These are phyloP conservation scores for Adoxophyes honmai DNA, from an alignment of 1,140 invertebrate species.

Conservation along the genomic window DNA sequence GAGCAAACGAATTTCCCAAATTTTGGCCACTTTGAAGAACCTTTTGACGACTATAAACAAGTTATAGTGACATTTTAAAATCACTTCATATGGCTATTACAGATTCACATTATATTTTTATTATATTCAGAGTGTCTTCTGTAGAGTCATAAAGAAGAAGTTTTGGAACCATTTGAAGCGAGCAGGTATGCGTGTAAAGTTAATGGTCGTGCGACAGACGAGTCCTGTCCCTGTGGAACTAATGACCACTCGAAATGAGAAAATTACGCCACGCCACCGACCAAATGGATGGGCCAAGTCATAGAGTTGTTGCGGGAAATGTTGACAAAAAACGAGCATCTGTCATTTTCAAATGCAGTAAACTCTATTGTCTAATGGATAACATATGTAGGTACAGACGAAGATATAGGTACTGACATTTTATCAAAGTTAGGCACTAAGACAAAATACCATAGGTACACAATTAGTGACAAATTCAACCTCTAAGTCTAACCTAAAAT, in stretches of 20 bases:
- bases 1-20: too few relatives aligned
- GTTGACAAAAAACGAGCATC: constrained; percentile 39
- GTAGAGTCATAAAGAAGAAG: constrained; percentile 23
- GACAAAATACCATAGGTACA: too few relatives aligned
- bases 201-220: constrained; percentile 58
- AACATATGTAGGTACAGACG: too few relatives aligned
- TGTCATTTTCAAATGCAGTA: constrained; percentile 23
- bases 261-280: constrained; percentile 54
- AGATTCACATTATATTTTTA: neutral
- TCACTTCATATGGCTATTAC: neutral
- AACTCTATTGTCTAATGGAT: too few relatives aligned
- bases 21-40: too few relatives aligned
- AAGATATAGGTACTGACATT: too few relatives aligned
- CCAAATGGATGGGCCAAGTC: constrained; percentile 52
- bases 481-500: too few relatives aligned
- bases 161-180: constrained; percentile 24
- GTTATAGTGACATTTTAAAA: neutral
- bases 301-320: constrained; percentile 44
- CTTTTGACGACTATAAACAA: neutral
- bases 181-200: constrained; percentile 46
- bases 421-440: too few relatives aligned
- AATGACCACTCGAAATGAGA: constrained; percentile 67
- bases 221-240: constrained; percentile 56
- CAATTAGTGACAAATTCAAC: too few relatives aligned
- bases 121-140: constrained; percentile 3